Conservation (phyloP, 2,113 vertebrate genomes). For the Alethe castanea region DNA sequence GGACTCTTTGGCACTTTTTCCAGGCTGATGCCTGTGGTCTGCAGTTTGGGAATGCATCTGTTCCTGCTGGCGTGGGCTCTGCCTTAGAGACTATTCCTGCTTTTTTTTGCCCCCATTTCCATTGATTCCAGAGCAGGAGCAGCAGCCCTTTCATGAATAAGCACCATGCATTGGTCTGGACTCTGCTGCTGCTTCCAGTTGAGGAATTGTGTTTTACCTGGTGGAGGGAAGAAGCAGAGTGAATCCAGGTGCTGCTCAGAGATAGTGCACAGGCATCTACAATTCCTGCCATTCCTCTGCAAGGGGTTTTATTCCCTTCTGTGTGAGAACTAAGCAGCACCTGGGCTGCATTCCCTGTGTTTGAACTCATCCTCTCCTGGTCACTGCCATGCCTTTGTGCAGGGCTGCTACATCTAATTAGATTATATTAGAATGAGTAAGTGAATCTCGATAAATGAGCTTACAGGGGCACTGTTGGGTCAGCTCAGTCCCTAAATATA, state of each 20-base stretch:
- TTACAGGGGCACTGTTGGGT: constrained; percentile 26
- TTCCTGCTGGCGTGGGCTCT: neutral
- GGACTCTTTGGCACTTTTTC: neutral
- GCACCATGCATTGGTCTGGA: fast-evolving
- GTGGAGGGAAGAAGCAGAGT: neutral
- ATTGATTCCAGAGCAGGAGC: neutral
- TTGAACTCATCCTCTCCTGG: neutral
- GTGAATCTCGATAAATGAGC: constrained; percentile 58
- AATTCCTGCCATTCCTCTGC: neutral
- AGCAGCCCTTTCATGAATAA: fast-evolving
- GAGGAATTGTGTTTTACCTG: neutral
- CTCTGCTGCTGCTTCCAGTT: neutral
- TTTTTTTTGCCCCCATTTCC: neutral
- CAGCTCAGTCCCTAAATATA: constrained; percentile 30
- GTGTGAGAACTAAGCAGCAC: neutral
- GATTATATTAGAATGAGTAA: constrained; percentile 44
- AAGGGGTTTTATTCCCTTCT: fast-evolving
- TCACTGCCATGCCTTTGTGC: neutral
- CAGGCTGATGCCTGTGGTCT: neutral
- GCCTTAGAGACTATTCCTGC: neutral
- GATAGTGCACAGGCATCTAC: neutral
- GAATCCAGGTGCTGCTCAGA: neutral
- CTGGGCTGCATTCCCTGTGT: neutral
- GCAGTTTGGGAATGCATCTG: neutral
- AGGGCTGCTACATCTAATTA: constrained; percentile 30